Evolutionary conservation across 2,113 vertebrate species (phyloP), one percentile per base, ranked within the genome.

Genomic region (Lophius piscatorius): DNA sequence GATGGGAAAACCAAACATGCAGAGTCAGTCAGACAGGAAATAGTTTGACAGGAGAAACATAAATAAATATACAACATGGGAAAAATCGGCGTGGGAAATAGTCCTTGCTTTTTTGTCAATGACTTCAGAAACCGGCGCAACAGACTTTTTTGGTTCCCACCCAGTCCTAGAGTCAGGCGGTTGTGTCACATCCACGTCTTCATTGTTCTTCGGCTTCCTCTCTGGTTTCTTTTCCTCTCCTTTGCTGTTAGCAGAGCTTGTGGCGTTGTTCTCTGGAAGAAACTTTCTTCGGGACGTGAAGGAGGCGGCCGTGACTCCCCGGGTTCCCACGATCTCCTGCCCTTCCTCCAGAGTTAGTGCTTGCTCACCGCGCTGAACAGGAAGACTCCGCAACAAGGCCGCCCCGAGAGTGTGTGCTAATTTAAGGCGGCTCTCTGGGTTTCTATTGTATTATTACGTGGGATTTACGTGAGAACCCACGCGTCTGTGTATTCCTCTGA

Each of bases 201-300:
- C 90, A 92, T 92, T 92, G 90, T 92, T 91, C 77, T 72, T 44
- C 40, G 21, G 82, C 47, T 91, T 92, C 91, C 91, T 87, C 72
- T 66, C 52, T 35, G 23, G 60, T 63, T 66, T 65, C 65, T 67
- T 69, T 75, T 41, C 74, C 72, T 56, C 50, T 55, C 56, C 23
- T 55, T 45, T 33, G 57, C 70, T 51, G 67, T 67, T 36, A 8
- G 31, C 23, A 40, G 64, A 76, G 56, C 69, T 76, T 62, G 56
- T 70, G 72, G 57, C 58, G 76, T 74, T 83, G 82, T 88, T 66
- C 41, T 57, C 48, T 74, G 79, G 79, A 76, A 76, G 72, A 75
- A 80, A 75, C 42, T 66, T 70, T 82, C 75, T 65, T 59, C 45
- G 17, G 68, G 61, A 80, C 70, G 9, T 46, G 54, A 57, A 52